Evolutionary conservation across 2,888 invertebrate species (phyloP), one percentile per base, ranked within the genome.

Genomic region (Polydrusus cervinus): DNA sequence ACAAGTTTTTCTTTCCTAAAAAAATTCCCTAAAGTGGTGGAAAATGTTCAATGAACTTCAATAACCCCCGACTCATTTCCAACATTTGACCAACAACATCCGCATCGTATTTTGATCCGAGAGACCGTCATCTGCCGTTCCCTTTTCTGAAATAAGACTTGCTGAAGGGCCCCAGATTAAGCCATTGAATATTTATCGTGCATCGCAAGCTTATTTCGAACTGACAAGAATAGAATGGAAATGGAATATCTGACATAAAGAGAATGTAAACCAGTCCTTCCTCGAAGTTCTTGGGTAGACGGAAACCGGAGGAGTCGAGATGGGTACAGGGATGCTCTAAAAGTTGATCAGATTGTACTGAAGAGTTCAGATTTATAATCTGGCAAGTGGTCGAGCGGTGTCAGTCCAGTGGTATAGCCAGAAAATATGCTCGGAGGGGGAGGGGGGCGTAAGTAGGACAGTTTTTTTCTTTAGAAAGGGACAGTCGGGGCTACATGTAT

Each of bases 211-310:
- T 74, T 76, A 76, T 69, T 76, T 43, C 55, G 62, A 67, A 76
- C 74, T 67, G 76, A 76, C 76, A 76, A 76, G 76, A 76, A 76
- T 76, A 76, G 76, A 76, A 76, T 76, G 67, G 71, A 71, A 77
- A 77, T 73, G 77, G 77, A 77, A 77, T 77, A 74, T 74, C 74
- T 77, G 77, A 77, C 77, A 77, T 77, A 77, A 77, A 77, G 77
- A 77, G 77, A 77, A 77, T 77, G 77, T 77, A 77, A 77, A 77
- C 77, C 77, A 77, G 77, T 77, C 74, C 74, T 74, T 71, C 70
- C 25, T 69, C 16, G 57, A 43, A 45, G 49, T 60, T 69, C 71
- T 71, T 70, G 73, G 69, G 68, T 72, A 68, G 67, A 75, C 62
- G 75, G 70, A 75, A 74, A 57, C 1, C n/a, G 43, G 43, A 13